phyloP scores from a whole-genome alignment of 2,888 invertebrate genomes.

The Sesia bembeciformis region DNA sequence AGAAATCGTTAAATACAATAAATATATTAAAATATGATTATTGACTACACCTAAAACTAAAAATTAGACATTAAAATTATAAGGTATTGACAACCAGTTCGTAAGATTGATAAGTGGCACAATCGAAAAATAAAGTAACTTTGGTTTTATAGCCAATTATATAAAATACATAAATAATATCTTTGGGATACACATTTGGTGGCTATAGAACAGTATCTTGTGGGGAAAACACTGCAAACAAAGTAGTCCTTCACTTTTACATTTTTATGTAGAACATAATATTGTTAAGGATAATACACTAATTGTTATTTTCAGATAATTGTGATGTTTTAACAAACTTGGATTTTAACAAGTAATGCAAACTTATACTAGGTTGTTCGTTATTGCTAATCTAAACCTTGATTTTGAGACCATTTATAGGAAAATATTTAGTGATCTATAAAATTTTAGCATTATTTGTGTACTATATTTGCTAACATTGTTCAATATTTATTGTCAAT shows the following conservation, averaged over 20 bases:
- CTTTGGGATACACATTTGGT: conserved; percentile 22
- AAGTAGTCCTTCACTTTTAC: no score
- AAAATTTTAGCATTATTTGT: no score
- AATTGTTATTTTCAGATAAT: background rate
- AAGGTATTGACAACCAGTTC: conserved; percentile 49
- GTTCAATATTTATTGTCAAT: no score
- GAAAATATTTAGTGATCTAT: no score
- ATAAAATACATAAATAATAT: conserved; percentile 19
- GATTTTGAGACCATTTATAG: conserved; percentile 32
- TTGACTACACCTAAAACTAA: conserved; percentile 45
- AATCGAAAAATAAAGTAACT: conserved; percentile 44
- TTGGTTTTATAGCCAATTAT: conserved; percentile 62
- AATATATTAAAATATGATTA: conserved; percentile 62
- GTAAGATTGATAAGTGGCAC: conserved; percentile 59
- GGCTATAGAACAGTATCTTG: background rate
- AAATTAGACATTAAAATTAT: conserved; percentile 40
- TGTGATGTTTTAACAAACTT: background rate
- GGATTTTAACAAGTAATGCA: background rate
- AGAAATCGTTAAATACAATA: conserved; percentile 56
- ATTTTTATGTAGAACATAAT: no score
- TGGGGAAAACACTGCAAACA: no score
- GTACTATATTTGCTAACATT: no score
- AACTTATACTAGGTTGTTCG: conserved; percentile 28
- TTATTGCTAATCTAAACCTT: conserved; percentile 32
- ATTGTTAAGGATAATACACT: no score